Percentiles rank a stretch among this genome's conserved stretches.
Conservation (phyloP, 2,888 invertebrate genomes). For the Fragum sueziense region DNA sequence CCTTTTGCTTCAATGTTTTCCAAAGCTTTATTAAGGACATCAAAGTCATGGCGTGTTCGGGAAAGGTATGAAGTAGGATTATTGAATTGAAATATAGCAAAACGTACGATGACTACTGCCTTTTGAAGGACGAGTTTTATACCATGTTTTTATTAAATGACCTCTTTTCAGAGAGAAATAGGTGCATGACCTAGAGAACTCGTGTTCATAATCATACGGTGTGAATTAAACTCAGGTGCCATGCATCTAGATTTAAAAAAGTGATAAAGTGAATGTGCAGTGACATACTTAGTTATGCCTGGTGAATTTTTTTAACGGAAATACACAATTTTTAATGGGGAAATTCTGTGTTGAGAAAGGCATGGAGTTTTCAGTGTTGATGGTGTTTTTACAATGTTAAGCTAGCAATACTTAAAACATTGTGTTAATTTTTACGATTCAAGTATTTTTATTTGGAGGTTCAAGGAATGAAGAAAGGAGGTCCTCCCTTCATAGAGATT, state of each 20-base stretch:
- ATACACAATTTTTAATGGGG: constrained; percentile 16
- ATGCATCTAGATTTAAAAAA: neutral
- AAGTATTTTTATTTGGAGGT: constrained; percentile 8
- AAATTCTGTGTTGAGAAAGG: neutral
- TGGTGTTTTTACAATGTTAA: constrained; percentile 15
- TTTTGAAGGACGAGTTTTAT: constrained; percentile 23
- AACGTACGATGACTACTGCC: constrained; percentile 15
- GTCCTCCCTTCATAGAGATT: too few relatives aligned
- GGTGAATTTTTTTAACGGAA: neutral
- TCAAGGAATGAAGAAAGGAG: too few relatives aligned
- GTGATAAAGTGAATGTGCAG: constrained; percentile 19
- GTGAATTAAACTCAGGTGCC: constrained; percentile 9
- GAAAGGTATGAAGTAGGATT: constrained; percentile 5
- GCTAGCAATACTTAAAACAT: constrained; percentile 22
- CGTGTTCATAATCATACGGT: constrained; percentile 11
- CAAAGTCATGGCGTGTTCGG: too few relatives aligned
- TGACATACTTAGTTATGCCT: constrained; percentile 22
- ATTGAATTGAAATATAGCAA: constrained; percentile 14
- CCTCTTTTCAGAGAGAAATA: neutral
- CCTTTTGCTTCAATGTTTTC: too few relatives aligned
- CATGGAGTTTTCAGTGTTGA: neutral
- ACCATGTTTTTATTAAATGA: constrained; percentile 6
- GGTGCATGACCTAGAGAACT: constrained; percentile 2
- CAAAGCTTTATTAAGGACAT: too few relatives aligned
- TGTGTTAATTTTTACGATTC: constrained; percentile 3